These are phyloP conservation scores for Fulmarus glacialis DNA, from an alignment of 2,113 vertebrate genomes.

Conservation along the genomic window DNA sequence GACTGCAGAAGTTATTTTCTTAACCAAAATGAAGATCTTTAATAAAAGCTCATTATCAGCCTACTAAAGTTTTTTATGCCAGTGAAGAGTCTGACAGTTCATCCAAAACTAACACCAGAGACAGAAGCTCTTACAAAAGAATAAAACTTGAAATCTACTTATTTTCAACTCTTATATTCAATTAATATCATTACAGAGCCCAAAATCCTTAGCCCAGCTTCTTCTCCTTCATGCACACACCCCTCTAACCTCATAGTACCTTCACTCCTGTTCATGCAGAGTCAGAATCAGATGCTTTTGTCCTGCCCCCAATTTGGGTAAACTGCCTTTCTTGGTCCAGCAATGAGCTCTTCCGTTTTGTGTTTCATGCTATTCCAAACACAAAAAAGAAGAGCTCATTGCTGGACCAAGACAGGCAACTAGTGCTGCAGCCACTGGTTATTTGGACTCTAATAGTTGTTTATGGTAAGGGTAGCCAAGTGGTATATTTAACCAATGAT, in stretches of 20 bases:
- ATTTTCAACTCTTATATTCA: background rate
- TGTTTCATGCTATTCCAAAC: background rate
- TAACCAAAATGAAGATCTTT: background rate
- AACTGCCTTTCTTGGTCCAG: background rate
- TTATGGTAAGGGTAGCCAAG: background rate
- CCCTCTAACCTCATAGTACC: background rate
- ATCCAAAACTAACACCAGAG: background rate
- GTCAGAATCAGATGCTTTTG: background rate
- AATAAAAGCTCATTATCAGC: background rate
- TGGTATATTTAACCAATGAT: background rate
- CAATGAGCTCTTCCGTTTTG: background rate
- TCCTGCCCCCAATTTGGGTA: background rate
- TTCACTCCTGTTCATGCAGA: background rate
- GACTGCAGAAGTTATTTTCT: background rate
- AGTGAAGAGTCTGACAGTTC: slow-evolving; percentile 1
- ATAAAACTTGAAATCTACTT: background rate
- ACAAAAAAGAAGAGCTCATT: too few species aligned
- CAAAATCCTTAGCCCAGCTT: background rate
- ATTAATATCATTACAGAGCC: background rate
- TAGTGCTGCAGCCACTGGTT: background rate
- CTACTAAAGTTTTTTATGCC: background rate
- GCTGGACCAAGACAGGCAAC: too few species aligned
- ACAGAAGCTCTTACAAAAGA: background rate
- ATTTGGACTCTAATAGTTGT: background rate
- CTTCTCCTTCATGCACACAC: background rate